A percentile compares a stretch with the other conserved stretches of the same genome.
Evolutionary conservation across 2,113 vertebrate genomes (phyloP).

Genomic region (Gadus chalcogrammus): DNA sequence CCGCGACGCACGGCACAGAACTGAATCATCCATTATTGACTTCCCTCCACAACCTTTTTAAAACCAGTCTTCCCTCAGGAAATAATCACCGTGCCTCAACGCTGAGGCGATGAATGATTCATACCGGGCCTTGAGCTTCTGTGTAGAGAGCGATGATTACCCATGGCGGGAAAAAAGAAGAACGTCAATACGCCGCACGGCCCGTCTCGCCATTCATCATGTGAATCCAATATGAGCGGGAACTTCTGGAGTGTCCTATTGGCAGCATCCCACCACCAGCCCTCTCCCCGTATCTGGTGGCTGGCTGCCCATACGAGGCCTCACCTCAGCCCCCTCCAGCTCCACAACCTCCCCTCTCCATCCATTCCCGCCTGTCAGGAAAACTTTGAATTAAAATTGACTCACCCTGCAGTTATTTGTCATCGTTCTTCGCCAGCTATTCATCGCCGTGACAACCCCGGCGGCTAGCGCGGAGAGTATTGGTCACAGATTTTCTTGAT

Average conservation of each 20-base stretch:
- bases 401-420: slow-evolving; percentile 34
- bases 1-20: neutral
- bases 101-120: slow-evolving; percentile 35
- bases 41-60: neutral
- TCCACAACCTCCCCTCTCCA: slow-evolving; percentile 17
- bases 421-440: slow-evolving; percentile 36
- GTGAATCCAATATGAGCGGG: slow-evolving; percentile 33
- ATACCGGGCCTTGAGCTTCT: slow-evolving; percentile 26
- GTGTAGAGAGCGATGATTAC: slow-evolving; percentile 37
- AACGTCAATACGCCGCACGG: slow-evolving; percentile 43
- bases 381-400: slow-evolving; percentile 54
- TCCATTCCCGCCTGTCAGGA: slow-evolving; percentile 46
- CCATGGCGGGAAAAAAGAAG: slow-evolving; percentile 14
- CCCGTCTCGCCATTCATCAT: slow-evolving; percentile 48
- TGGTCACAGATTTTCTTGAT: no score
- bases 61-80: neutral
- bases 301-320: no score
- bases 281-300: no score
- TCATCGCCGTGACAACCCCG: slow-evolving; percentile 18
- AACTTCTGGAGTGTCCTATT: slow-evolving; percentile 7
- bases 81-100: neutral
- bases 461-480: no score
- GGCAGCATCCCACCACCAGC: no score
- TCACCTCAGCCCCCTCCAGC: slow-evolving; percentile 6
- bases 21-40: neutral